Evolutionary conservation across 2,797 vertebrate genomes (phyloP).

Genomic region (Balearica regulorum): DNA sequence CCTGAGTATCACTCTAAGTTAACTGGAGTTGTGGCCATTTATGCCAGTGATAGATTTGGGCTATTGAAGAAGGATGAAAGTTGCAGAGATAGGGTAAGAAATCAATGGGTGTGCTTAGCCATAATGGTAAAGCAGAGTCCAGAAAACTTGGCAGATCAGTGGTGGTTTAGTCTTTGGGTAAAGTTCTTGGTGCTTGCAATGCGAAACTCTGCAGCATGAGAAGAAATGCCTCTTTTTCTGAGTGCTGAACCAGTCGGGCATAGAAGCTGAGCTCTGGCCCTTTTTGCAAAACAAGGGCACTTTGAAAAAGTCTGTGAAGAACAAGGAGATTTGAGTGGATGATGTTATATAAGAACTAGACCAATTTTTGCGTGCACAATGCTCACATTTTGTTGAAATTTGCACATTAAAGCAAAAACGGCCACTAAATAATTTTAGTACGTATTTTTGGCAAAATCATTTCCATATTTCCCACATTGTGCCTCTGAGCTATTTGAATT

Average conservation of each 20-base stretch:
- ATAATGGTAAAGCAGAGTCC: not conserved
- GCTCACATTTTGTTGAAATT: not conserved
- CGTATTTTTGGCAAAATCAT: not conserved
- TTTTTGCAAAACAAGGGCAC: not conserved
- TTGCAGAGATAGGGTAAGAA: not conserved
- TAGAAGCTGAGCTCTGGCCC: not conserved
- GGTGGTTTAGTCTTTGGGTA: not conserved
- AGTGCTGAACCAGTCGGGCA: not conserved
- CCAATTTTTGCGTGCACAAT: not conserved
- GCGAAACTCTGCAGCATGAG: not conserved
- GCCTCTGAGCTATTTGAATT: not conserved
- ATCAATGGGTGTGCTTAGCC: not conserved
- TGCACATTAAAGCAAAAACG: accelerated
- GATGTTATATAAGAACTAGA: not conserved
- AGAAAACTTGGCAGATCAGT: not conserved
- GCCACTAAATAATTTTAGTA: not conserved
- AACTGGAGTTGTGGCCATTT: not conserved
- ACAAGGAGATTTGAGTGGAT: too few species aligned
- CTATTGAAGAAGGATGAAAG: not conserved
- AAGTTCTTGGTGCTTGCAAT: not conserved
- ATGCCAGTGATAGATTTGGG: not conserved
- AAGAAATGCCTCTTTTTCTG: not conserved
- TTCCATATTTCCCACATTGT: not conserved
- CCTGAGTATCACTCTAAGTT: not conserved
- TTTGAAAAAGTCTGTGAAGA: not conserved